Base-by-base conservation (phyloP, 1,140 invertebrate species). In the Parasteatoda tepidariorum region DNA sequence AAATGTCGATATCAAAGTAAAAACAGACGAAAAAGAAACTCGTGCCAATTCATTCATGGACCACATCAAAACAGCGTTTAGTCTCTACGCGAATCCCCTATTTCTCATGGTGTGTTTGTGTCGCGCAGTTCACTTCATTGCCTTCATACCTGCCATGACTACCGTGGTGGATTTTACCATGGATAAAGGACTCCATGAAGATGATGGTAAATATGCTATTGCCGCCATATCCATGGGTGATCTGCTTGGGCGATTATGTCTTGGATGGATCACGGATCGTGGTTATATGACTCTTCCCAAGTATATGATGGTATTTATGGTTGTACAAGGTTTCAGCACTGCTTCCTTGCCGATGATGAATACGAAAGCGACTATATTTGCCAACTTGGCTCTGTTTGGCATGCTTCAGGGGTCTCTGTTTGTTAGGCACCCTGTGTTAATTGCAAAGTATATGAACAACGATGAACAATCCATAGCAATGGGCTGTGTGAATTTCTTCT, bases 381-480 rank as follows among this genome's bases (percentile, higher is more conserved):
- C 26, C 2, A 1, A 22, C 0, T 11, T 82, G 0, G 30, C 15
- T 15, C 1, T 82, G 2, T 82, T 71, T 31, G 79, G 79, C 15
- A 24, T 71, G 34, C 67, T 82, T 18, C 67, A 82, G n/a, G 79
- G 79, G 2, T 82, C 79, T 1, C 67, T 82, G 13, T 82, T 71
- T 9, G 59, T 82, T 9, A 55, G 79, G 3, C 79, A 82, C 33
- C 68, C 79, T 24, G 66, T 82, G 2, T 31, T 82, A 34, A 31
- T 82, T 22, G n/a, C 55, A 0, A 59, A 48, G 2, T 82, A 82
- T 33, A 82, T 82, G 67, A 18, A 30, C 1, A 61, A n/a, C 18
- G 11, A 71, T 11, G 79, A 82, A 62, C 79, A 82, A 38, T 62
- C 79, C 2, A 71, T 82, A 15, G 79, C 67, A 2, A 82, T 82